These are phyloP conservation scores for Eriocheir sinensis DNA, from an alignment of 1,140 invertebrate species.

Conservation along the genomic window DNA sequence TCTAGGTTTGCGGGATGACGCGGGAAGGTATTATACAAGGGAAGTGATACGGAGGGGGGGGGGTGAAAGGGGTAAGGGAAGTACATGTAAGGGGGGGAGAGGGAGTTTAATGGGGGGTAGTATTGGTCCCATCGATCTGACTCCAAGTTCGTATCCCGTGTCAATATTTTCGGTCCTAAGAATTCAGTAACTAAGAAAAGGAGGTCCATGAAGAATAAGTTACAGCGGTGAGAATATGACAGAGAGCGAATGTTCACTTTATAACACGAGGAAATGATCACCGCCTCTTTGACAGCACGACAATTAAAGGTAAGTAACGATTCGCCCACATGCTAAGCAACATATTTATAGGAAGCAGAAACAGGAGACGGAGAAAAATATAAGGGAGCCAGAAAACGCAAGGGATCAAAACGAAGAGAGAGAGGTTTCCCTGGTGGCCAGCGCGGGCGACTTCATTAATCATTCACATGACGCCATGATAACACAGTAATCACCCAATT, in stretches of 20 bases:
- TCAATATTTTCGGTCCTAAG: not conserved
- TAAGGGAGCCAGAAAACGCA: not conserved
- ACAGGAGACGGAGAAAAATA: not conserved
- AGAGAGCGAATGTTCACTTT: not conserved
- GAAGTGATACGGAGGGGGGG: not conserved
- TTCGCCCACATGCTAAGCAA: conserved; percentile 11
- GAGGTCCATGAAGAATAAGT: conserved; percentile 2
- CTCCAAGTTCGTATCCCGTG: not conserved
- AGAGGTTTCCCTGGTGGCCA: not conserved
- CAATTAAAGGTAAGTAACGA: not conserved
- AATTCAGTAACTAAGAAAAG: not conserved
- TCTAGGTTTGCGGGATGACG: not conserved
- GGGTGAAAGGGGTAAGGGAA: not conserved
- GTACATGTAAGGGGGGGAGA: not conserved
- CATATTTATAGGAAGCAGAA: conserved; percentile 27
- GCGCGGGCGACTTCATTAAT: not conserved
- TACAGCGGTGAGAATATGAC: no score
- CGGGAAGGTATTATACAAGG: no score
- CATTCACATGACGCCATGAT: not conserved
- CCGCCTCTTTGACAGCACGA: not conserved
- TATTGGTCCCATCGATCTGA: not conserved
- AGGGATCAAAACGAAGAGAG: not conserved
- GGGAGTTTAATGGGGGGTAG: not conserved
- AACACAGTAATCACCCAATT: conserved; percentile 35
- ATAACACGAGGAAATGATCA: conserved; percentile 9